phyloP scores from a whole-genome alignment of 2,888 invertebrate species.

The Scaptomyza cyrtandrae region DNA sequence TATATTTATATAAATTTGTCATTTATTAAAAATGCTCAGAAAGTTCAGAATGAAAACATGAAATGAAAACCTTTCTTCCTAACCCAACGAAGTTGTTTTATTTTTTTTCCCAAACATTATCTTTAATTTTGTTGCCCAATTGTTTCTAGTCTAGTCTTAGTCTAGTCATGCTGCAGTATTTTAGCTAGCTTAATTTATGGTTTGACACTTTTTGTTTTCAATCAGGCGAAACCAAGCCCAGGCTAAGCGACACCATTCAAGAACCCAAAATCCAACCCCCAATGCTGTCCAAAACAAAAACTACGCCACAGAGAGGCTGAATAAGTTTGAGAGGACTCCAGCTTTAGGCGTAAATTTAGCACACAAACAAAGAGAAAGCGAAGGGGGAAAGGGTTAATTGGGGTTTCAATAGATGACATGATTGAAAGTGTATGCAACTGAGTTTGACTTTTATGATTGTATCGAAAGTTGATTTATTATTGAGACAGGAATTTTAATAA shows the following conservation, averaged over 20 bases:
- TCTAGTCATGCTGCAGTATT: neutral
- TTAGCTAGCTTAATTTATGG: constrained; percentile 30
- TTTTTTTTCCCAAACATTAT: too few species aligned
- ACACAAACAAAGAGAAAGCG: neutral
- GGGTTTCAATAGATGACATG: neutral
- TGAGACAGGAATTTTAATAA: constrained; percentile 29
- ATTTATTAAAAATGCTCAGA: too few species aligned
- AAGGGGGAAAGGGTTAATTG: neutral
- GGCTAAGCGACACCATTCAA: too few species aligned
- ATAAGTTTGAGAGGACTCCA: constrained; percentile 15
- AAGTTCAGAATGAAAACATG: too few species aligned
- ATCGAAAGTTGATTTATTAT: constrained; percentile 23
- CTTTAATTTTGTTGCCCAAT: neutral
- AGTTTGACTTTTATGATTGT: constrained; percentile 36
- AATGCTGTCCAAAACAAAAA: neutral
- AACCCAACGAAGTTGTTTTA: too few species aligned
- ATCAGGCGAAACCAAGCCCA: neutral
- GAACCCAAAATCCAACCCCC: neutral
- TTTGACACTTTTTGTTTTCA: constrained; percentile 23
- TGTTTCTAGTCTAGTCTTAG: neutral
- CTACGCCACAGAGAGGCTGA: neutral
- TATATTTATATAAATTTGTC: too few species aligned
- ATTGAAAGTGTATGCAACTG: too few species aligned
- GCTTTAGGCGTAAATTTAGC: constrained; percentile 24
- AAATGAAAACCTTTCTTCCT: too few species aligned